phyloP scores from a whole-genome alignment of 2,113 vertebrate species.

The Heterotilapia buettikoferi region DNA sequence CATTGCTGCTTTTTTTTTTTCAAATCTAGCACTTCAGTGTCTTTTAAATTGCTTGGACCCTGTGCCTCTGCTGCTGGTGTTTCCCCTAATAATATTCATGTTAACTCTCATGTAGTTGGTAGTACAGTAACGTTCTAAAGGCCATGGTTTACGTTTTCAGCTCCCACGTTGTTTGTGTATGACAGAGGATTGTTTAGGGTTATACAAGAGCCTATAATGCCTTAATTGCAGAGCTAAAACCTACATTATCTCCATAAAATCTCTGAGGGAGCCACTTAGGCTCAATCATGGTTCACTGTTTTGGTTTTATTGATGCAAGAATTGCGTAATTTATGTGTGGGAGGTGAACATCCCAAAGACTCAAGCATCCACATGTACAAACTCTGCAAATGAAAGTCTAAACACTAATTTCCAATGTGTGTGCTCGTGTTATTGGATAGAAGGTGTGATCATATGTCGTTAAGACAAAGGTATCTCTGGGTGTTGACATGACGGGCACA shows the following conservation, averaged over 20 bases:
- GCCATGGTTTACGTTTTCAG: not conserved
- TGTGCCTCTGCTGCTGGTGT: not conserved
- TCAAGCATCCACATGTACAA: not conserved
- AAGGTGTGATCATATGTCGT: not conserved
- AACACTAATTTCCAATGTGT: not conserved
- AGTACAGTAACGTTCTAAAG: slow-evolving; percentile 3
- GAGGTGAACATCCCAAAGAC: slow-evolving; percentile 15
- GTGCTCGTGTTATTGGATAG: not conserved
- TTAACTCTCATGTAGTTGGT: not conserved
- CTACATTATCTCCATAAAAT: not conserved
- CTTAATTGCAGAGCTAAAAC: not conserved
- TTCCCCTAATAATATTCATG: slow-evolving; percentile 8
- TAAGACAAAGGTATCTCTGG: not conserved
- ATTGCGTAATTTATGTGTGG: not conserved
- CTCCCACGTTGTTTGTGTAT: slow-evolving; percentile 25
- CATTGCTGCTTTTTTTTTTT: not conserved
- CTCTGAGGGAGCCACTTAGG: not conserved
- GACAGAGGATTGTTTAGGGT: slow-evolving; percentile 34
- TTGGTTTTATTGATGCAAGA: not conserved
- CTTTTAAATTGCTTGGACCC: not conserved
- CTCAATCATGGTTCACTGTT: not conserved
- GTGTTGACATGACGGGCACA: not conserved
- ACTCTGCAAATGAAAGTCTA: not conserved
- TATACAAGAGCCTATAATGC: slow-evolving; percentile 33
- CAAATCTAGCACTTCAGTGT: not conserved